Percentiles rank a stretch among this genome's conserved stretches.
phyloP scores from a whole-genome alignment of 2,113 vertebrate species.

The Forbesichthys agassizii region DNA sequence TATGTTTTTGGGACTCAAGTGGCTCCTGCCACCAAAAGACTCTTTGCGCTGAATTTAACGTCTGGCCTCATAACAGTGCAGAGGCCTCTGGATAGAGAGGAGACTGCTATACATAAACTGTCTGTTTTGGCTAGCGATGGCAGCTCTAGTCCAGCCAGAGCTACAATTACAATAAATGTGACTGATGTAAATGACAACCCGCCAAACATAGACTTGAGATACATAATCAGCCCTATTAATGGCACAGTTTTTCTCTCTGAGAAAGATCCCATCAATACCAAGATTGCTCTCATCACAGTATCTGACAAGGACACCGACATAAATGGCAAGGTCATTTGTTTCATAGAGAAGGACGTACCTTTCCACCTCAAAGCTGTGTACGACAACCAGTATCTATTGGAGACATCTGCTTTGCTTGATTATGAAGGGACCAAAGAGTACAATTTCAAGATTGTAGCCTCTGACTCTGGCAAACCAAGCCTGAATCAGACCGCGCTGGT shows the following conservation, averaged over 20 bases:
- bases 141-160: constrained; percentile 93
- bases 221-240: constrained; percentile 98
- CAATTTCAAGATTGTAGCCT: constrained; percentile 98
- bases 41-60: constrained; percentile 95
- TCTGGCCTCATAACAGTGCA: constrained; percentile 96
- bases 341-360: constrained; percentile 97
- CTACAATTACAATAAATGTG: constrained; percentile 94
- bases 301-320: constrained; percentile 99
- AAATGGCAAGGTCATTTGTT: constrained; percentile 99
- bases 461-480: constrained; percentile 96
- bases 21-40: constrained; percentile 90
- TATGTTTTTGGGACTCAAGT: constrained; percentile 97
- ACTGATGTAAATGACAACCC: constrained; percentile 99
- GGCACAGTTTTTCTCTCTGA: constrained; percentile 98
- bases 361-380: constrained; percentile 98
- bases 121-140: constrained; percentile 96
- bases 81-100: constrained; percentile 93
- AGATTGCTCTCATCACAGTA: constrained; percentile 97
- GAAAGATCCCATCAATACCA: constrained; percentile 97
- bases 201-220: constrained; percentile 97
- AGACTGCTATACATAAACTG: constrained; percentile 95
- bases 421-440: constrained; percentile 99
- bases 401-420: constrained; percentile 95
- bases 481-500: constrained; percentile 97
- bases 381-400: constrained; percentile 97